Percentiles rank a stretch among this genome's conserved stretches.
Conservation (phyloP, 2,888 invertebrate species). For the Agonopterix subpropinquella region DNA sequence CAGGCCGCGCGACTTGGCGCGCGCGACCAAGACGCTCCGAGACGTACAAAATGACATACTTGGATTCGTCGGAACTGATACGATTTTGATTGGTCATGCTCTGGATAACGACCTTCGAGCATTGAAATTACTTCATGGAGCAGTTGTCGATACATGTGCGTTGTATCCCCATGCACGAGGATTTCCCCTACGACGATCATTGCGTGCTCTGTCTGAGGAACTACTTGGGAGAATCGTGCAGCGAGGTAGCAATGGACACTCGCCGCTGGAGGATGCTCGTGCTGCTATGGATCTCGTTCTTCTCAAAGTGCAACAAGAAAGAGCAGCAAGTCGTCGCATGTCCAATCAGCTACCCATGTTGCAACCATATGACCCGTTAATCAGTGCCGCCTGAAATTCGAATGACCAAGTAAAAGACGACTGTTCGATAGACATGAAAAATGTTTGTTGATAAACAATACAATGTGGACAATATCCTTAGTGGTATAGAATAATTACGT, state of each 20-base stretch:
- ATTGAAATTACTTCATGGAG: constrained; percentile 87
- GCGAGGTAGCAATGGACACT: constrained; percentile 82
- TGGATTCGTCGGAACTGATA: constrained; percentile 85
- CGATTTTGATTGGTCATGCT: constrained; percentile 96
- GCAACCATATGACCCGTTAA: constrained; percentile 63
- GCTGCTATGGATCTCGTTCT: constrained; percentile 93
- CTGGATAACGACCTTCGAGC: constrained; percentile 95
- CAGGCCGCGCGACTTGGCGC: constrained; percentile 73
- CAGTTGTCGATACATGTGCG: constrained; percentile 92
- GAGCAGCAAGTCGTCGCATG: constrained; percentile 34
- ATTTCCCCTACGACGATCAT: constrained; percentile 87
- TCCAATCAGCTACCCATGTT: constrained; percentile 42
- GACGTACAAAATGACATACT: constrained; percentile 92
- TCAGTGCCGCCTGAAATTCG: constrained; percentile 59
- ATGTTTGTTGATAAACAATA: constrained; percentile 23
- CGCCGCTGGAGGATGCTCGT: constrained; percentile 94
- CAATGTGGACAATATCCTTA: constrained; percentile 37
- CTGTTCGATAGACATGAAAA: constrained; percentile 50
- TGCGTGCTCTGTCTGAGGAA: constrained; percentile 85
- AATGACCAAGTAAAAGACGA: constrained; percentile 40
- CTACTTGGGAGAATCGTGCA: constrained; percentile 90
- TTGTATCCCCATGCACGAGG: constrained; percentile 92
- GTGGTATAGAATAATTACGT: constrained; percentile 52
- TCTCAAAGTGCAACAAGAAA: constrained; percentile 76
- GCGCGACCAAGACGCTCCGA: constrained; percentile 80